phyloP scores from a whole-genome alignment of 2,888 invertebrate species.

The Chesias legatella region DNA sequence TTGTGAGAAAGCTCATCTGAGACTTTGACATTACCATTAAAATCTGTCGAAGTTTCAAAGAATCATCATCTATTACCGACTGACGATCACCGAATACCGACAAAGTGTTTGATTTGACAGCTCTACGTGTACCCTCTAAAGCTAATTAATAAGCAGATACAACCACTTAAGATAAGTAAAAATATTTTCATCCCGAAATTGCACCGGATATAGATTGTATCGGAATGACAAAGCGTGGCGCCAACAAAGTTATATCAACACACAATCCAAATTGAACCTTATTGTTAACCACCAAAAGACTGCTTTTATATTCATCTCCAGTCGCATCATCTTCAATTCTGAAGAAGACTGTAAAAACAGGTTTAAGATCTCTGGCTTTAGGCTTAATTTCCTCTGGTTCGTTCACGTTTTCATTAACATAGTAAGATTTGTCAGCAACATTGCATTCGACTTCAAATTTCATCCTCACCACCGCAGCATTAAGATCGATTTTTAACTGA shows the following conservation, averaged over 20 bases:
- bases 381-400: slow-evolving; percentile 34
- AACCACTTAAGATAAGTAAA: slow-evolving; percentile 80
- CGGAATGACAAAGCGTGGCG: slow-evolving; percentile 79
- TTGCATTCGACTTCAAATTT: slow-evolving; percentile 23
- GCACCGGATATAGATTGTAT: slow-evolving; percentile 78
- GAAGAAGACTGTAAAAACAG: slow-evolving; percentile 36
- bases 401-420: slow-evolving; percentile 42
- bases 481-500: slow-evolving; percentile 37
- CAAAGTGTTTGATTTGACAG: slow-evolving; percentile 78
- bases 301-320: slow-evolving; percentile 25
- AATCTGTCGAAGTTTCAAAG: slow-evolving; percentile 50
- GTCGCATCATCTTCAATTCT: slow-evolving; percentile 23
- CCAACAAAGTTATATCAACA: slow-evolving; percentile 46
- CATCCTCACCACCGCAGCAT: not conserved
- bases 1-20: slow-evolving; percentile 26
- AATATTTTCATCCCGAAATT: slow-evolving; percentile 80
- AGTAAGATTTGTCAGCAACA: slow-evolving; percentile 59
- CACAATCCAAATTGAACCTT: slow-evolving; percentile 31
- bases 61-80: slow-evolving; percentile 68
- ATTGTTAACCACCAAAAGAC: slow-evolving; percentile 1
- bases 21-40: slow-evolving; percentile 41
- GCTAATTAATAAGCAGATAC: slow-evolving; percentile 80
- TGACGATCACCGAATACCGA: slow-evolving; percentile 44
- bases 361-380: slow-evolving; percentile 18
- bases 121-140: slow-evolving; percentile 66